Percentiles rank a stretch among this genome's conserved stretches.
Conservation (phyloP, 2,888 invertebrate species). For the Atethmia centrago region DNA sequence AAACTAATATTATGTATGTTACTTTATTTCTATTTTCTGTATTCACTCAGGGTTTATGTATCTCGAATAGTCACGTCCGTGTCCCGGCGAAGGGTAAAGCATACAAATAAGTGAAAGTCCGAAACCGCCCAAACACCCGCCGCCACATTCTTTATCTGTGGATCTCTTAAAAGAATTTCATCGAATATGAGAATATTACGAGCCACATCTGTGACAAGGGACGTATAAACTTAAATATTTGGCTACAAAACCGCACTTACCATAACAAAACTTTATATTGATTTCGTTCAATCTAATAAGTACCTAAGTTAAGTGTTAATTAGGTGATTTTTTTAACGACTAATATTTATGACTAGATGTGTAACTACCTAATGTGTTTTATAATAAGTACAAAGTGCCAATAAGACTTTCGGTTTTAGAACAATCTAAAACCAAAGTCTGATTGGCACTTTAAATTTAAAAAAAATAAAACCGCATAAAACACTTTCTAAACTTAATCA, state of each 20-base stretch:
- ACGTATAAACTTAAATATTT: conserved; percentile 87
- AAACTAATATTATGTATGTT: conserved; percentile 89
- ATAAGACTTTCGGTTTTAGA: neutral
- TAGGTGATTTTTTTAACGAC: neutral
- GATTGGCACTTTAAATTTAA: too few species aligned
- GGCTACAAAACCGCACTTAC: conserved; percentile 70
- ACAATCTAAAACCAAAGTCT: too few species aligned
- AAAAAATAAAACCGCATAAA: neutral
- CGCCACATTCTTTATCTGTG: conserved; percentile 89
- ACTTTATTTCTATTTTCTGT: conserved; percentile 91
- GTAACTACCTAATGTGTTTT: neutral
- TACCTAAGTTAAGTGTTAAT: neutral
- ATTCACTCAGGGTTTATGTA: conserved; percentile 91
- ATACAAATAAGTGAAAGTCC: conserved; percentile 91
- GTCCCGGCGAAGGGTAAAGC: conserved; percentile 88
- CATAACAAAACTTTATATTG: conserved; percentile 68
- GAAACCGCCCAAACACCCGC: conserved; percentile 87
- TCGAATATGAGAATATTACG: conserved; percentile 90
- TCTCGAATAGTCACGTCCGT: conserved; percentile 90
- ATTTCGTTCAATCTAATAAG: conserved; percentile 48
- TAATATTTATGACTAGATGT: neutral
- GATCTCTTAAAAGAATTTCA: conserved; percentile 90
- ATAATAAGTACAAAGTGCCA: neutral
- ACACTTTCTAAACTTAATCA: neutral
- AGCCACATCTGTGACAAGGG: conserved; percentile 89